phyloP scores from a whole-genome alignment of 2,113 vertebrate genomes.

The Colinus virginianus region DNA sequence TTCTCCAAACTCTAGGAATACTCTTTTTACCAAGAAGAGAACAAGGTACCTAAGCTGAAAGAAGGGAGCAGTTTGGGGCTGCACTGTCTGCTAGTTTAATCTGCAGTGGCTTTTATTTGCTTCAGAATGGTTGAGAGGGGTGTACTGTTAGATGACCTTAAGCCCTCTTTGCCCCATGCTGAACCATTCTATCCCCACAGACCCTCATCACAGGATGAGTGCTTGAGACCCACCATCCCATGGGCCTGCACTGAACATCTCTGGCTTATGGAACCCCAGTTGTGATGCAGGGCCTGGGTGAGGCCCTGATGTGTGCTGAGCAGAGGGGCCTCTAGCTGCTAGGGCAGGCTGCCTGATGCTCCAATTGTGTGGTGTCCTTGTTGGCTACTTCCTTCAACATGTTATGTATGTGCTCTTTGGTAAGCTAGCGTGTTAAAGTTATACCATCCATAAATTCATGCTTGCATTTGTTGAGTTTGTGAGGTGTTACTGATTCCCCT shows the following conservation, averaged over 20 bases:
- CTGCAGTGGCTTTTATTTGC: no score
- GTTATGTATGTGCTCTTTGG: background rate
- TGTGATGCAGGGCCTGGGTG: background rate
- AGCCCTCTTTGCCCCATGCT: background rate
- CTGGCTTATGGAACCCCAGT: background rate
- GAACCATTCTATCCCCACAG: background rate
- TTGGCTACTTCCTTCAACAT: background rate
- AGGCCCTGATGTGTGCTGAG: background rate
- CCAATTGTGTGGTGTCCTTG: background rate
- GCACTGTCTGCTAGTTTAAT: no score
- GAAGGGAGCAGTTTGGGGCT: background rate
- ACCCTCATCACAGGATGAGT: accelerated
- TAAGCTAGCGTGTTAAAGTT: background rate
- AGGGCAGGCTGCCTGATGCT: background rate
- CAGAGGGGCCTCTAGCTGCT: background rate
- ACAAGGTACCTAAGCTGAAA: background rate
- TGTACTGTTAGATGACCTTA: no score
- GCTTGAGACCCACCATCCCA: background rate
- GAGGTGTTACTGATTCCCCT: background rate
- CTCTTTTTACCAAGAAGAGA: background rate
- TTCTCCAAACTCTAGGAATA: background rate
- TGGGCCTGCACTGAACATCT: background rate
- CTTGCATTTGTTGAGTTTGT: background rate
- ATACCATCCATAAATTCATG: background rate
- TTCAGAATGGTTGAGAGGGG: no score